Evolutionary conservation across 2,888 invertebrate species (phyloP).

Genomic region (Drosophila niveifrons): DNA sequence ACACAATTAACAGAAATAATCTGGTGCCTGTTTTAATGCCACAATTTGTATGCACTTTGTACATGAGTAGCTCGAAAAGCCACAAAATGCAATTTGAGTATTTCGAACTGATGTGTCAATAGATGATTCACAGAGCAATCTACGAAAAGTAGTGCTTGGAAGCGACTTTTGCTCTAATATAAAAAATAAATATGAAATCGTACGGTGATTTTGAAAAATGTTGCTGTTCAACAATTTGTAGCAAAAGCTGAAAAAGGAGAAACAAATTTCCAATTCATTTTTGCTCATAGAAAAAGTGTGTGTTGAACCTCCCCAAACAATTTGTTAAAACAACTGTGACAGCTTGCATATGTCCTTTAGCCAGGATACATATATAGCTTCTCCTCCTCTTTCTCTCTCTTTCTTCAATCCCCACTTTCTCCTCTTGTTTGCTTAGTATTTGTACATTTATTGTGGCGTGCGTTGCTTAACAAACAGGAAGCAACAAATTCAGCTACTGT

Average conservation of each 20-base stretch:
- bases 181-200: constrained; percentile 35
- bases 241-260: constrained; percentile 20
- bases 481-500: constrained; percentile 81
- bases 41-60: constrained; percentile 34
- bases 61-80: not conserved
- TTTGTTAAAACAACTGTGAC: constrained; percentile 82
- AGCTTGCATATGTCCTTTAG: constrained; percentile 80
- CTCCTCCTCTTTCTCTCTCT: not conserved
- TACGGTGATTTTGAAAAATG: constrained; percentile 31
- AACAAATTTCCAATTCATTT: constrained; percentile 43
- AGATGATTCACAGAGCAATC: constrained; percentile 2
- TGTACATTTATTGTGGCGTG: constrained; percentile 76
- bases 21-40: constrained; percentile 5
- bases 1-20: constrained; percentile 25
- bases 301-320: constrained; percentile 63
- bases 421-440: constrained; percentile 36
- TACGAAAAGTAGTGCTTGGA: constrained; percentile 3
- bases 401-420: constrained; percentile 7
- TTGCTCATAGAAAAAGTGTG: constrained; percentile 26
- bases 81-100: constrained; percentile 37
- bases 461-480: constrained; percentile 81
- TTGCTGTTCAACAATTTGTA: constrained; percentile 27
- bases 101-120: constrained; percentile 19
- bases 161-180: constrained; percentile 25
- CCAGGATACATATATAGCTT: constrained; percentile 27